These are phyloP conservation scores for Drosophila eohydei DNA, from an alignment of 2,888 invertebrate species.

Conservation along the genomic window DNA sequence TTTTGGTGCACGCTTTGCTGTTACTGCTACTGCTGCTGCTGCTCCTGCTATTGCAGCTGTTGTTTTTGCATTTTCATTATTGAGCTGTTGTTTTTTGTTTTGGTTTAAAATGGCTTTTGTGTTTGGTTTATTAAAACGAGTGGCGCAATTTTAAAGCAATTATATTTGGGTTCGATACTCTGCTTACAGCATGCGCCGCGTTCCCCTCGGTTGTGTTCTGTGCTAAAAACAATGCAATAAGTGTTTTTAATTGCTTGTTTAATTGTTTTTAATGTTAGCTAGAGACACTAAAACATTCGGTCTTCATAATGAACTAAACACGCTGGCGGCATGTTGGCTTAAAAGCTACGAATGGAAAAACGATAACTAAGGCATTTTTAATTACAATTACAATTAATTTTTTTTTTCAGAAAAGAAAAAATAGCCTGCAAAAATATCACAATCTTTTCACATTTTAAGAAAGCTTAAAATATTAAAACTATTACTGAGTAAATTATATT, in stretches of 20 bases:
- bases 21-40: constrained; percentile 7
- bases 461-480: background rate
- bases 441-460: background rate
- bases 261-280: constrained; percentile 52
- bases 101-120: constrained; percentile 44
- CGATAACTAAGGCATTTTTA: background rate
- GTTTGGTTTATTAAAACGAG: constrained; percentile 77
- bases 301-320: constrained; percentile 48
- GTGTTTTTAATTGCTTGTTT: constrained; percentile 55
- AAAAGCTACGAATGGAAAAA: background rate
- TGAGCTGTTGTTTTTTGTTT: constrained; percentile 17
- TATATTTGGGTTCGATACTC: constrained; percentile 59
- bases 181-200: constrained; percentile 15
- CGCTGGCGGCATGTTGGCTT: constrained; percentile 29
- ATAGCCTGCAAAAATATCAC: too few species aligned
- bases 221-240: constrained; percentile 50
- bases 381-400: background rate
- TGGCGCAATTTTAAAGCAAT: constrained; percentile 82
- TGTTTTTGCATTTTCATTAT: constrained; percentile 41
- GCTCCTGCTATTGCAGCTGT: constrained; percentile 19
- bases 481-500: background rate
- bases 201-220: constrained; percentile 20
- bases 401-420: background rate
- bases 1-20: constrained; percentile 39
- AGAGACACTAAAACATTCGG: constrained; percentile 45